These are phyloP conservation scores for Brachionus manjavacas DNA, from an alignment of 1,140 invertebrate species.

Conservation along the genomic window DNA sequence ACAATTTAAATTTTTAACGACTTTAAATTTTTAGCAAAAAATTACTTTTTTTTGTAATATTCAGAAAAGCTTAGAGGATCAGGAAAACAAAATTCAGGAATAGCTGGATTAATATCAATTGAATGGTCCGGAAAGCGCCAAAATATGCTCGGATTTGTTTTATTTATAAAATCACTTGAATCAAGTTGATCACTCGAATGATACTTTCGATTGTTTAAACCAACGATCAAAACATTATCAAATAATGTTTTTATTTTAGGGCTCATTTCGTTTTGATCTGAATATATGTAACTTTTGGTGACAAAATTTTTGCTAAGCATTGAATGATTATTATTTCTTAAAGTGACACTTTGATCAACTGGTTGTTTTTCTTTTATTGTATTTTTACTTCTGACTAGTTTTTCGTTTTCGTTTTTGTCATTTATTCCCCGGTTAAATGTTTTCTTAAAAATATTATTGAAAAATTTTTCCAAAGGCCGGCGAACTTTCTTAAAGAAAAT, in stretches of 20 bases:
- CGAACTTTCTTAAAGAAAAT: neutral
- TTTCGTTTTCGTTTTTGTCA: neutral
- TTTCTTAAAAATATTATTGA: conserved; percentile 36
- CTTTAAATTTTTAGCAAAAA: neutral
- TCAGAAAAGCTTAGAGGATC: neutral
- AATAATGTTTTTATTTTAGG: neutral
- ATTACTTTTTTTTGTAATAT: conserved; percentile 24
- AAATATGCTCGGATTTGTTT: conserved; percentile 1
- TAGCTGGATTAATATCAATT: neutral
- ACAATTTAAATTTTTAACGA: no score
- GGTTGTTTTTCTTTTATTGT: neutral
- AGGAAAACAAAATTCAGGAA: conserved; percentile 40
- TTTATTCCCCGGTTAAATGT: neutral
- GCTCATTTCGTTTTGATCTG: neutral
- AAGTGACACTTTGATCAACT: neutral
- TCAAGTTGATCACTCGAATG: conserved; percentile 7
- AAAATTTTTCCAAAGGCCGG: conserved; percentile 5
- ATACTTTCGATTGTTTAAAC: neutral
- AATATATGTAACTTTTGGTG: conserved; percentile 29
- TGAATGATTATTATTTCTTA: neutral
- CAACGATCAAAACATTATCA: conserved; percentile 25
- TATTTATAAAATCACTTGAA: neutral
- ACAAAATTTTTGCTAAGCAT: conserved; percentile 2
- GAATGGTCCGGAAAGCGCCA: conserved; percentile 18
- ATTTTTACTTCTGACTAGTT: neutral